Base-by-base conservation (phyloP, 2,888 invertebrate genomes). In the Noctua comes region DNA sequence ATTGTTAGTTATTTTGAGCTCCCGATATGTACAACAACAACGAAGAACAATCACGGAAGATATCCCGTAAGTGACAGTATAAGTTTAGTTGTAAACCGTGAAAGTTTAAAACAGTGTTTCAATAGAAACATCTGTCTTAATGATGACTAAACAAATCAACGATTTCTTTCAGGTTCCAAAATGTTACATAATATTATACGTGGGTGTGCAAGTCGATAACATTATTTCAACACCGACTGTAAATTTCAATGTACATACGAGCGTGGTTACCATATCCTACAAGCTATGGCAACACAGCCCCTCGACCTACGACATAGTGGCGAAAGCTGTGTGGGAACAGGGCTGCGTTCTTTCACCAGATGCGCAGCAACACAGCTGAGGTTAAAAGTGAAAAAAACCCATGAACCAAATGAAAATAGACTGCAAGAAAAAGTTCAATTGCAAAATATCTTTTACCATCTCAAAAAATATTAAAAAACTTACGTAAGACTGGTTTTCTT, bases 141-240 rank as follows among this genome's bases (percentile, higher is more conserved):
- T 48, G 21, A 27, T 40, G n/a, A 70, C 31, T 68, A 13, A 70
- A 70, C 36, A 21, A 74, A 71, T 40, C 2, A 72, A 69, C 1
- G 1, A 21, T 69, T 66, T 59, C 18, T 69, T 75, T 51, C 71
- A 84, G 82, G n/a, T 75, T 48, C 84, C 82, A n/a, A 31, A 68
- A 24, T 83, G 82, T 72, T 24, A 65, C 68, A 11, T 64, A 5
- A 68, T 83, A 51, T 16, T 74, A 51, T 69, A 69, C n/a, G 68
- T 84, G 1, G 65, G 48, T 40, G 84, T 84, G 16, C 24, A 79
- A 57, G n/a, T 83, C 46, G 13, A 68, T 24, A 84, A 79, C 40
- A 27, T 69, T 27, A 46, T 84, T 69, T 75, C 74, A 57, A 75
- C 11, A 51, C 84, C 72, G 18, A 69, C 51, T 24, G 84, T 83